Base-by-base conservation (phyloP, 2,888 invertebrate genomes). In the Pseudococcus viburni region DNA sequence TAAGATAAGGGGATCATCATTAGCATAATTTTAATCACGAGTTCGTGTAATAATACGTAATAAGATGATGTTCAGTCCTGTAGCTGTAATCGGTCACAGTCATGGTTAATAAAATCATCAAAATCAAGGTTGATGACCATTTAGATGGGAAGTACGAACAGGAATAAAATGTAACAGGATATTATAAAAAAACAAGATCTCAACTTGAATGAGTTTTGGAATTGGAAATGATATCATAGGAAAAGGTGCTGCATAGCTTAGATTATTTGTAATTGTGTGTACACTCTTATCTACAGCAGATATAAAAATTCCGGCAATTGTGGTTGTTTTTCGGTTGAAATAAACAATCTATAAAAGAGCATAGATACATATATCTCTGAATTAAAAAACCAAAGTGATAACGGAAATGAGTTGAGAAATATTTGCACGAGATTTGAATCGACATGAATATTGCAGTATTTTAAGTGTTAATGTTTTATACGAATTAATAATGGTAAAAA, bases 71-170 rank as follows among this genome's bases (percentile, higher is more conserved):
- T 83, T 83, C 19, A 11, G 19, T 11, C 80, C 46, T 19, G 19
- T 19, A 39, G 46, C 19, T 83, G 33, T 83, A 83, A 83, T 83
- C 80, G 26, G 80, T 83, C 80, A 83, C 80, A 46, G 80, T 83
- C 80, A 83, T 22, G 80, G 80, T 83, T 42, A 83, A 46, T 83
- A 73, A 83, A 83, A 46, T 83, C 80, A 83, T 83, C 80, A 3
- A 19, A 46, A 83, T 46, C 46, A 83, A 83, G 80, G 80, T 83
- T 83, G 80, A 83, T 83, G 80, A 83, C 80, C 80, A 83, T 19
- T 73, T 5, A 39, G 6, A 46, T 83, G 80, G 80, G 80, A 26
- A 73, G 73, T 73, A 64, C 22, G 73, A 12, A 64, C 64, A 64
- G n/a, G 15, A 17, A 51, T 51, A 51, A 48, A 2, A 55, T n/a